Percentiles rank a stretch among this genome's conserved stretches.
Evolutionary conservation across 2,888 invertebrate species (phyloP).

Genomic region (Drosophila diplacantha): DNA sequence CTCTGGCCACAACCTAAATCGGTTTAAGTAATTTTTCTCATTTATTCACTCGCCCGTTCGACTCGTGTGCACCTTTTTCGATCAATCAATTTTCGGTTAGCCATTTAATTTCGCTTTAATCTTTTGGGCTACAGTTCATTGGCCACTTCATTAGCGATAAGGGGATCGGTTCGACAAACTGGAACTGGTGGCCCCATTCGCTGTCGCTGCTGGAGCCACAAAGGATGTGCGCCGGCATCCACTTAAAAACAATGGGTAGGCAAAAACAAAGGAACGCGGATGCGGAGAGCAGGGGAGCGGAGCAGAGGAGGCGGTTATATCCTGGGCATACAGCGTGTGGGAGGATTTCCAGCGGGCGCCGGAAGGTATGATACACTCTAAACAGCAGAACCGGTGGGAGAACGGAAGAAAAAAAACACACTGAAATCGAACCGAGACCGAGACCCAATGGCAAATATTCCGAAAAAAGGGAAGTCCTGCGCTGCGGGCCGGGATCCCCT

Average conservation of each 20-base stretch:
- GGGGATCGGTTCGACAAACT: conserved; percentile 32
- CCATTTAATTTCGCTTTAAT: conserved; percentile 69
- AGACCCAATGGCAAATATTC: conserved; percentile 28
- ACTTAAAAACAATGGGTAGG: conserved; percentile 66
- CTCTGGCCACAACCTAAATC: conserved; percentile 29
- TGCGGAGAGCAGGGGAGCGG: neutral
- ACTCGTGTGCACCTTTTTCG: conserved; percentile 36
- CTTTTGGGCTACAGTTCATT: conserved; percentile 68
- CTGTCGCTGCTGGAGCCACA: conserved; percentile 16
- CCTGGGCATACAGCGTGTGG: conserved; percentile 22
- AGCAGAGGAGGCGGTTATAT: conserved; percentile 4
- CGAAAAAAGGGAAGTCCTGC: conserved; percentile 1
- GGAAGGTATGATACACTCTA: conserved; percentile 52
- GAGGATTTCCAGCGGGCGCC: conserved; percentile 49
- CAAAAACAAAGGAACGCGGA: conserved; percentile 59
- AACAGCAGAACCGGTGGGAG: conserved; percentile 32
- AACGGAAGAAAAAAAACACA: conserved; percentile 32
- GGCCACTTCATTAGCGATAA: conserved; percentile 70
- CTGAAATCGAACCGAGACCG: conserved; percentile 52
- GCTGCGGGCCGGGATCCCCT: conserved; percentile 25
- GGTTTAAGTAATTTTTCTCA: conserved; percentile 40
- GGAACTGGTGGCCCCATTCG: conserved; percentile 12
- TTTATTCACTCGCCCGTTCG: conserved; percentile 23
- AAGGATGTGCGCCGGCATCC: conserved; percentile 60
- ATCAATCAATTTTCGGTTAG: conserved; percentile 49